Conservation (phyloP, 2,888 invertebrate genomes). For the Scotopteryx bipunctaria region DNA sequence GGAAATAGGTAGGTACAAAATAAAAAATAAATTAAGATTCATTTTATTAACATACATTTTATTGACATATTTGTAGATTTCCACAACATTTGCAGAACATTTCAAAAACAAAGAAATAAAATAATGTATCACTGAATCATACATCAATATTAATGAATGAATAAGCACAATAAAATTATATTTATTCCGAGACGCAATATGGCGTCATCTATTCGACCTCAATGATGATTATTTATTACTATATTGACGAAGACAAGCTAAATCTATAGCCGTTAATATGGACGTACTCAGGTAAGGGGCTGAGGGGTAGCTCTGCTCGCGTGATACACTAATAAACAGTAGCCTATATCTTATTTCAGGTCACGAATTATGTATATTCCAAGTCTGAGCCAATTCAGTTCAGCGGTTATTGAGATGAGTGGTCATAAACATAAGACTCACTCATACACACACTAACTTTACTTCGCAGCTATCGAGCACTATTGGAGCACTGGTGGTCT, state of each 20-base stretch:
- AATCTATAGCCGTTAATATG: conserved; percentile 27
- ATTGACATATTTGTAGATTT: neutral
- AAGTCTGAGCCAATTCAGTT: no score
- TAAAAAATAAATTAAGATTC: no score
- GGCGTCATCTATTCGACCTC: conserved; percentile 42
- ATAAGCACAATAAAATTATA: conserved; percentile 18
- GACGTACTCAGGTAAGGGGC: conserved; percentile 12
- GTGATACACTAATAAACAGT: no score
- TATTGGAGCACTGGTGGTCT: no score
- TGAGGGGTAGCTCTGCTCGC: no score
- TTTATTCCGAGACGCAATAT: conserved; percentile 7
- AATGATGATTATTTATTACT: conserved; percentile 48
- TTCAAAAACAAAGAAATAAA: conserved; percentile 12
- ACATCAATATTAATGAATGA: conserved; percentile 12
- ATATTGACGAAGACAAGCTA: conserved; percentile 42
- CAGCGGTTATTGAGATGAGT: no score
- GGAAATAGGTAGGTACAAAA: no score
- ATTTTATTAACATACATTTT: neutral
- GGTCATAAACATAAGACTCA: no score
- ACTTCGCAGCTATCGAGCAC: no score
- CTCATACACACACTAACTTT: no score
- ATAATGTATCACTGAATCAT: conserved; percentile 16
- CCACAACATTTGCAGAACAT: neutral
- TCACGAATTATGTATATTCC: no score
- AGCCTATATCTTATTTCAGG: no score